Base-by-base conservation (phyloP, 2,888 invertebrate genomes). In the Lottia scabra region DNA sequence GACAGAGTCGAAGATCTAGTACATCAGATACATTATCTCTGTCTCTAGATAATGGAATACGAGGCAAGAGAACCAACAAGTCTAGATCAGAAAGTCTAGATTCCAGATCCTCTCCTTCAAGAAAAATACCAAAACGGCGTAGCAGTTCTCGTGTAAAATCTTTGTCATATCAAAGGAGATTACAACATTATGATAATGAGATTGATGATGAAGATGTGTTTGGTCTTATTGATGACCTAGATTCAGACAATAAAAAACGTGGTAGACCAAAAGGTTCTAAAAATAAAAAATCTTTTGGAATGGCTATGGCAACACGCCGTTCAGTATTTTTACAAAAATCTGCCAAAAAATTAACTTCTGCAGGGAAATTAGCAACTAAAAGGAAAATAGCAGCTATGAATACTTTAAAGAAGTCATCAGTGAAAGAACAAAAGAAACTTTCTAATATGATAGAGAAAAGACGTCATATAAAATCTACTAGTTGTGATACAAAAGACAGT, bases 381-480 rank as follows among this genome's bases (percentile, higher is more conserved):
- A 65, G 65, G 43, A 45, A 62, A 43, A 27, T 70, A 62, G 64
- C 65, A 2, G 66, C 65, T 19, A 65, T 80, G 63, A 75, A 75
- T 23, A 38, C 77, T 16, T 48, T 76, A 12, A 68, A 38, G 56
- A 67, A 64, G 30, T 67, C 67, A 12, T 66, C 68, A 15, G 74
- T 64, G 43, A 75, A 75, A 38, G 77, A 73, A 26, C 73, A 73
- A 65, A 65, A 63, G 16, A 75, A 73, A n/a, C 63, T 78, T 19
- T 71, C 76, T 16, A 73, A 65, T 64, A 73, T 76, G n/a, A 73
- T 75, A 27, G 79, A 81, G 63, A 77, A 72, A 44, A 74, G 73
- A 65, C 71, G 74, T 27, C 70, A 67, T 66, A 67, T 66, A 56
- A 71, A 65, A 44, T 68, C 63, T 46, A 62, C 38, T n/a, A 71